These are phyloP conservation scores for Brevimyrus niger DNA, from an alignment of 2,113 vertebrate species.

Conservation along the genomic window DNA sequence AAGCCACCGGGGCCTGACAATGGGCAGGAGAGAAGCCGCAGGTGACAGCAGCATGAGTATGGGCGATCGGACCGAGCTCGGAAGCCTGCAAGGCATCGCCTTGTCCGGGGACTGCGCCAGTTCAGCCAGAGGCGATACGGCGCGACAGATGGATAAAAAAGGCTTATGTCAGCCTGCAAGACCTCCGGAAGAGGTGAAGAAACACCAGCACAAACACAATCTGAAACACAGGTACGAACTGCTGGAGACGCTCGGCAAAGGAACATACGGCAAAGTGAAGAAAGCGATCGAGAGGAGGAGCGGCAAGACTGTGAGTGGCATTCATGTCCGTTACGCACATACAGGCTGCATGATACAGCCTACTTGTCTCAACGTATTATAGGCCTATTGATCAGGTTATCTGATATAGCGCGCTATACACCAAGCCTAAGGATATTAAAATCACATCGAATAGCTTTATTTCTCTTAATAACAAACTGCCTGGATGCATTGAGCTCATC, in stretches of 20 bases:
- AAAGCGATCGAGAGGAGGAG: slow-evolving; percentile 58
- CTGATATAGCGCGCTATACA: not conserved
- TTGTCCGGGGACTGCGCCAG: slow-evolving; percentile 27
- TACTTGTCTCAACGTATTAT: not conserved
- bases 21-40: slow-evolving; percentile 53
- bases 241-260: slow-evolving; percentile 67
- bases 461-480: not conserved
- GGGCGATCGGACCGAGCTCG: slow-evolving; percentile 40
- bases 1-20: slow-evolving; percentile 26
- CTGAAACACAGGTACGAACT: slow-evolving; percentile 65
- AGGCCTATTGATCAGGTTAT: not conserved
- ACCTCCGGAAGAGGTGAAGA: slow-evolving; percentile 53
- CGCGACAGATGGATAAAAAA: not conserved
- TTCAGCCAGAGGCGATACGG: slow-evolving; percentile 13
- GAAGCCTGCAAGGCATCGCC: slow-evolving; percentile 39
- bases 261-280: slow-evolving; percentile 70
- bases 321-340: not conserved
- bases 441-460: not conserved
- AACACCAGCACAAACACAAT: slow-evolving; percentile 70
- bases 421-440: not conserved
- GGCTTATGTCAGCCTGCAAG: not conserved
- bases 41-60: slow-evolving; percentile 41
- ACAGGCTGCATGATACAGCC: too few species aligned
- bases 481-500: not conserved
- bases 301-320: slow-evolving; percentile 54